A percentile compares a stretch with the other conserved stretches of the same genome.
Conservation (phyloP, 1,140 invertebrate genomes). For the Octopus bimaculoides region DNA sequence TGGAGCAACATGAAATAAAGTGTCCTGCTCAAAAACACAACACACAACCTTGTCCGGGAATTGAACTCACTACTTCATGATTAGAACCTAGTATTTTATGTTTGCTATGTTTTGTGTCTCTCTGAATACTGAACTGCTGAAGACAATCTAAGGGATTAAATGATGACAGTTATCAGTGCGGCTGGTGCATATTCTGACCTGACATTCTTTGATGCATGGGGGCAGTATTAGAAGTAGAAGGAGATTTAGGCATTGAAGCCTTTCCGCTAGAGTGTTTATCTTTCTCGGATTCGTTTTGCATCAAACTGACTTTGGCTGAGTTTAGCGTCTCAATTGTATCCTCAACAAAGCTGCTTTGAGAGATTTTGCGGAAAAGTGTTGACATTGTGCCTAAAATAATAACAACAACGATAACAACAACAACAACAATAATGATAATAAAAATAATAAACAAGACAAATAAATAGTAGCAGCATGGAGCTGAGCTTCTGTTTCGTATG, state of each 20-base stretch:
- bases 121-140: too few species aligned
- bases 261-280: neutral
- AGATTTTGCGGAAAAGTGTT: neutral
- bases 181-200: neutral
- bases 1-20: too few species aligned
- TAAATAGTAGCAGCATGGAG: too few species aligned
- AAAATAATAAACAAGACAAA: too few species aligned
- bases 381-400: neutral
- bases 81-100: too few species aligned
- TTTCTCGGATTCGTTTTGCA: neutral
- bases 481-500: too few species aligned
- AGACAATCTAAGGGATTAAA: too few species aligned
- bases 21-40: too few species aligned
- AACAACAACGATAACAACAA: neutral
- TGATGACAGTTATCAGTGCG: neutral
- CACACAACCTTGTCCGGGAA: too few species aligned
- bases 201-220: neutral
- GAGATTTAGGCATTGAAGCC: neutral
- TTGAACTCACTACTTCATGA: too few species aligned
- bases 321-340: slow-evolving; percentile 3
- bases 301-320: neutral
- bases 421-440: too few species aligned
- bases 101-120: too few species aligned
- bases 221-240: neutral
- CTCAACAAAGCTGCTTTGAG: neutral